Evolutionary conservation across 2,888 invertebrate species (phyloP).

Genomic region (Melanotus villosus): DNA sequence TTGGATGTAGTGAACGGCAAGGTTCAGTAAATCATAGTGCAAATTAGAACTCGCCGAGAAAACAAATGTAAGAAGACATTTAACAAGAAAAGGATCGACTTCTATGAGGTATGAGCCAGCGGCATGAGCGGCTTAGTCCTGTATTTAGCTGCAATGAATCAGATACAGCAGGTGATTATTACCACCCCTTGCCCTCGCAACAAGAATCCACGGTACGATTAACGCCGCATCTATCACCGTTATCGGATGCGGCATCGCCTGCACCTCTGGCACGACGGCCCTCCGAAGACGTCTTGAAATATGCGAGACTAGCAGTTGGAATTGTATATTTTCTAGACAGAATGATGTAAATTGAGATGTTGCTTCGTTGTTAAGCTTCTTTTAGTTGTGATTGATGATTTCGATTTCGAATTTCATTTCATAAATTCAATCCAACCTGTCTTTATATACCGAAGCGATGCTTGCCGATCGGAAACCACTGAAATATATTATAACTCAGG

Average conservation of each 20-base stretch:
- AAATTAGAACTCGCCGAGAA: constrained; percentile 10
- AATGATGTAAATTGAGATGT: constrained; percentile 40
- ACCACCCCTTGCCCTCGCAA: constrained; percentile 49
- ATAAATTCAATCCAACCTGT: constrained; percentile 4
- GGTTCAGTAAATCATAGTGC: constrained; percentile 15
- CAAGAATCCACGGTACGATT: constrained; percentile 48
- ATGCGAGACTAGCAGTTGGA: constrained; percentile 26
- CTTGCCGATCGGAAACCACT: too few species aligned
- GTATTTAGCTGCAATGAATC: constrained; percentile 65
- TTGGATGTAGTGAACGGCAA: constrained; percentile 10
- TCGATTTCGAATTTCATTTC: constrained; percentile 20
- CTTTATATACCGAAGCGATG: too few species aligned
- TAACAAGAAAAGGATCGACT: neutral
- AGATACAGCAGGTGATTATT: constrained; percentile 65
- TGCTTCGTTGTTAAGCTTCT: constrained; percentile 33
- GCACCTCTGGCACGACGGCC: constrained; percentile 26
- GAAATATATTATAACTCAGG: too few species aligned
- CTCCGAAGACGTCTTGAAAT: constrained; percentile 31
- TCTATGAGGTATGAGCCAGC: constrained; percentile 20
- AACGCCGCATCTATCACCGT: constrained; percentile 55
- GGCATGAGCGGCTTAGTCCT: constrained; percentile 59
- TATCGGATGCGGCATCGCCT: constrained; percentile 43
- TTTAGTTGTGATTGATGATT: constrained; percentile 36
- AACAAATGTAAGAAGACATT: neutral
- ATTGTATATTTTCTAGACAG: constrained; percentile 31